Conservation (phyloP, 2,888 invertebrate genomes). For the Arge pagana region DNA sequence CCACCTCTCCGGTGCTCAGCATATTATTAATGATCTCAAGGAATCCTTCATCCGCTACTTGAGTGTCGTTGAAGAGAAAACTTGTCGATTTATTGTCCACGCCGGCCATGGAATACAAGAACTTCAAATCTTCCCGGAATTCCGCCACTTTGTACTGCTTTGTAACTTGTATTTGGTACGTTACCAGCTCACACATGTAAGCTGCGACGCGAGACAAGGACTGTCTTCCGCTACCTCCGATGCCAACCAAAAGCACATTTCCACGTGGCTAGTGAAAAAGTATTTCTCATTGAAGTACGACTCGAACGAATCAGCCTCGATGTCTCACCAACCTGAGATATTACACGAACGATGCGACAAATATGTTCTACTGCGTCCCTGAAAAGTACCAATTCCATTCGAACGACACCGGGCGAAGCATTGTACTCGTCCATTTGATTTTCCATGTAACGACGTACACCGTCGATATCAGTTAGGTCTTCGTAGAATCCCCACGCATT, state of each 20-base stretch:
- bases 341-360: conserved; percentile 78
- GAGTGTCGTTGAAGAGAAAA: conserved; percentile 86
- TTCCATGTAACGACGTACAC: conserved; percentile 62
- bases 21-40: conserved; percentile 89
- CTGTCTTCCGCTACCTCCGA: conserved; percentile 85
- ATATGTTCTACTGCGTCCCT: conserved; percentile 87
- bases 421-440: conserved; percentile 79
- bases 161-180: conserved; percentile 80
- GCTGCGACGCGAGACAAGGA: conserved; percentile 77
- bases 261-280: conserved; percentile 69
- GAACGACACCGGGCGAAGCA: conserved; percentile 74
- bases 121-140: conserved; percentile 82
- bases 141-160: conserved; percentile 77
- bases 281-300: no score
- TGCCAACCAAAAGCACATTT: conserved; percentile 82
- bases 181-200: conserved; percentile 77
- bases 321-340: conserved; percentile 65
- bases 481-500: conserved; percentile 80
- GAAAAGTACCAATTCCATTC: conserved; percentile 83
- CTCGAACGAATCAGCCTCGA: no score
- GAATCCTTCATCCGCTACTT: conserved; percentile 82
- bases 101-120: conserved; percentile 73
- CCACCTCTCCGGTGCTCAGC: conserved; percentile 84
- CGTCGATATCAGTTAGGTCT: conserved; percentile 70
- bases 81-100: conserved; percentile 75